Conservation (phyloP, 2,797 vertebrate genomes). For the Taeniopygia guttata region DNA sequence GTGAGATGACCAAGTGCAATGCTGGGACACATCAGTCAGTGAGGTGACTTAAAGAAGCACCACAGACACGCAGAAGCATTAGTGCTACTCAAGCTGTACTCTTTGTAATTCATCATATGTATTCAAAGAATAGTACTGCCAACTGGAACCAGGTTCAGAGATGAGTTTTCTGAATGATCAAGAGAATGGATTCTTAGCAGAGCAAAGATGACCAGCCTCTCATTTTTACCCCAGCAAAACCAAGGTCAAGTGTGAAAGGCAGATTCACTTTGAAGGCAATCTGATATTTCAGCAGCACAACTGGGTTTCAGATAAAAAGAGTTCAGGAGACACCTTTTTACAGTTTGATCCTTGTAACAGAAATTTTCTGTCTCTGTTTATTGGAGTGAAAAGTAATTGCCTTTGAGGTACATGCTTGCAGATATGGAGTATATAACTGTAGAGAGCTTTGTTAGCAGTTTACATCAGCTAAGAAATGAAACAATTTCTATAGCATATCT, state of each 20-base stretch:
- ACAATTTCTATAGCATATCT: slow-evolving; percentile 14
- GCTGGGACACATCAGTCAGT: not conserved
- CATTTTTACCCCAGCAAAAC: not conserved
- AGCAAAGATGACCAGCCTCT: not conserved
- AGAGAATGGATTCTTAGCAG: not conserved
- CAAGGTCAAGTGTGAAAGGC: not conserved
- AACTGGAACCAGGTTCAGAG: not conserved
- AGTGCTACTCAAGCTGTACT: not conserved
- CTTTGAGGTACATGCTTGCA: not conserved
- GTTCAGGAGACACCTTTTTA: not conserved
- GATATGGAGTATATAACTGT: not conserved
- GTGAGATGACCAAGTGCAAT: not conserved
- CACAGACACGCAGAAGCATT: rapidly evolving
- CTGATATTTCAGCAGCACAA: not conserved
- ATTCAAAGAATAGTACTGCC: not conserved
- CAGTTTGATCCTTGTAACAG: not conserved
- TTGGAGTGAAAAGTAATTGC: not conserved
- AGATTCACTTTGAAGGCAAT: not conserved
- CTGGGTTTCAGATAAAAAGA: not conserved
- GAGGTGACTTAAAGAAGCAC: not conserved
- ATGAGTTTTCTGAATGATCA: not conserved
- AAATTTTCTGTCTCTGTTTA: not conserved
- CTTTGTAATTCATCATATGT: not conserved
- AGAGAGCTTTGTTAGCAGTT: not conserved
- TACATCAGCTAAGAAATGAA: not conserved